Conservation (phyloP, 2,113 vertebrate genomes). For the Strix aluco region DNA sequence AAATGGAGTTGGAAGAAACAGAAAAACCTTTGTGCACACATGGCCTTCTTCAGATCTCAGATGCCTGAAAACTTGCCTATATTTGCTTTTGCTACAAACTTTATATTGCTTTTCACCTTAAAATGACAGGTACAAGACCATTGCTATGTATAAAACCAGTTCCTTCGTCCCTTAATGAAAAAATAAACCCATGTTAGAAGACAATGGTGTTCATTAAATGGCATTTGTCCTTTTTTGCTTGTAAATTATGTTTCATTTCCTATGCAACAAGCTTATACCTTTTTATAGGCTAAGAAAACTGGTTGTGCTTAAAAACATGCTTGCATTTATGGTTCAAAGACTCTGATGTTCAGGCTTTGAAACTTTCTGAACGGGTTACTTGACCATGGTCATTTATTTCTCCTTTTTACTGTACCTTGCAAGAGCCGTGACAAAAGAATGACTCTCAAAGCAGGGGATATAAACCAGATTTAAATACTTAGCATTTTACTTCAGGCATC, state of each 20-base stretch:
- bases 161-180: not conserved
- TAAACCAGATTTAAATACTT: conserved; percentile 51
- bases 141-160: not conserved
- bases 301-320: not conserved
- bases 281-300: not conserved
- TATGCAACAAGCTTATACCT: not conserved
- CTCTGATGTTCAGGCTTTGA: not conserved
- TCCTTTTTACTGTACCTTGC: not conserved
- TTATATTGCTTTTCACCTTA: not conserved
- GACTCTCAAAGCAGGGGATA: not conserved
- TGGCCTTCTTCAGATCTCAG: not conserved
- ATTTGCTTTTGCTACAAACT: not conserved
- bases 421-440: not conserved
- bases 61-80: not conserved
- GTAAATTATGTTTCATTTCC: not conserved
- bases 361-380: not conserved
- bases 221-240: not conserved
- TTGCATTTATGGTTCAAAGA: not conserved
- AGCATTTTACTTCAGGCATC: conserved; percentile 41
- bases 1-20: not conserved
- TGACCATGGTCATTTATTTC: not conserved
- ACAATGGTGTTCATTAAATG: not conserved
- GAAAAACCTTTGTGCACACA: not conserved
- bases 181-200: not conserved
- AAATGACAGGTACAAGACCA: not conserved